Evolutionary conservation across 2,797 vertebrate species (phyloP).

Genomic region (Alectoris magna): DNA sequence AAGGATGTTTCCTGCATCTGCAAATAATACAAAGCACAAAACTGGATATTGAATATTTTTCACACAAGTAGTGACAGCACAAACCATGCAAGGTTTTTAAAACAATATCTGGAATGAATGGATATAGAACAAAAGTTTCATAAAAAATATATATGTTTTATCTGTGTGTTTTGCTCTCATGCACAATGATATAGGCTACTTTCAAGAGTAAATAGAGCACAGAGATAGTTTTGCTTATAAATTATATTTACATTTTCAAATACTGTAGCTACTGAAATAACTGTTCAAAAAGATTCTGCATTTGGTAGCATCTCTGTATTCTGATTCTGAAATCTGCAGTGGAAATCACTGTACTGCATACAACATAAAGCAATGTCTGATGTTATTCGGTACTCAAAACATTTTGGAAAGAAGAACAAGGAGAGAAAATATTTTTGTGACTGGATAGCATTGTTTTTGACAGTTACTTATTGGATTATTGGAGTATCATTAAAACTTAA

Average conservation of each 20-base stretch:
- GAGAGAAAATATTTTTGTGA: slow-evolving; percentile 70
- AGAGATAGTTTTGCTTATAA: not conserved
- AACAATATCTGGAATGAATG: not conserved
- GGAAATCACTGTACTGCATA: not conserved
- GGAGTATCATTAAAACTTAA: slow-evolving; percentile 76
- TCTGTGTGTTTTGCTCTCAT: not conserved
- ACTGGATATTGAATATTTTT: not conserved
- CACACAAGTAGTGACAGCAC: not conserved
- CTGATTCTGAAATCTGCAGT: not conserved
- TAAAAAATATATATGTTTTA: not conserved
- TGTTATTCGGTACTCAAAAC: slow-evolving; percentile 48
- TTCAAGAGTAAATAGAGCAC: not conserved
- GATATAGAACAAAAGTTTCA: not conserved
- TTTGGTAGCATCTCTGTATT: not conserved
- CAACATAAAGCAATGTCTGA: not conserved
- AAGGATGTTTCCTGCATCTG: not conserved
- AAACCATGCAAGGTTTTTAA: not conserved
- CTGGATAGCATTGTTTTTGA: slow-evolving; percentile 62
- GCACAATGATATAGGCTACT: not conserved
- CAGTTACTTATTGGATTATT: slow-evolving; percentile 65
- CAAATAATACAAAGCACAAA: not conserved
- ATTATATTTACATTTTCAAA: slow-evolving; percentile 1
- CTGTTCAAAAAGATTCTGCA: not conserved
- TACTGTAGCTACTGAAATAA: not conserved
- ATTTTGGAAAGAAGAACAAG: slow-evolving; percentile 70